A percentile compares a stretch with the other conserved stretches of the same genome.
These are phyloP conservation scores for Eptesicus fuscus DNA, from an alignment of 2,113 vertebrate genomes.

Conservation along the genomic window DNA sequence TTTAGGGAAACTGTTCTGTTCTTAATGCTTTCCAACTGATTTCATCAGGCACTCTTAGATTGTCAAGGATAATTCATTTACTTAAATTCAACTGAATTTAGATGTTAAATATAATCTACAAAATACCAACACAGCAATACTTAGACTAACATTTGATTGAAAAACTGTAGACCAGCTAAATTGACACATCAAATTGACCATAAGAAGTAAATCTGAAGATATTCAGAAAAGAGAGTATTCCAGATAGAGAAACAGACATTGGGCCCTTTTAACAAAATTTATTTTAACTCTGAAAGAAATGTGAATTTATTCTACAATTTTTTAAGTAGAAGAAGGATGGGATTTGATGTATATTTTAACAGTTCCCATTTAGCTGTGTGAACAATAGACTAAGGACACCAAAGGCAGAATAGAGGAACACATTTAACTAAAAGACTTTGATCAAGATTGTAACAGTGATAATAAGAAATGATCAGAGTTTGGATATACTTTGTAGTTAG, in stretches of 20 bases:
- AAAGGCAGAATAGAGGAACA: not conserved
- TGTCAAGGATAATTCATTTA: constrained; percentile 31
- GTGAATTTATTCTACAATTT: not conserved
- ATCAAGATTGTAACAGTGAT: not conserved
- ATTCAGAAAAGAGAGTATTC: not conserved
- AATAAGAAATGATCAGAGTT: not conserved
- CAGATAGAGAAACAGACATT: not conserved
- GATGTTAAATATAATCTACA: not conserved
- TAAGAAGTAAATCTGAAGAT: not conserved
- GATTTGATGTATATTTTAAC: not conserved
- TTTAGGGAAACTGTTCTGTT: not conserved
- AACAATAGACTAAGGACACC: not conserved
- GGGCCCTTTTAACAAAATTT: not conserved
- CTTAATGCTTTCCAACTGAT: not conserved
- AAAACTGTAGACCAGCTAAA: not conserved
- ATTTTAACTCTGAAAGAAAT: not conserved
- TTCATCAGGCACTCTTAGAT: constrained; percentile 6
- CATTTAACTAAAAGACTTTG: not conserved
- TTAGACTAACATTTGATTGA: constrained; percentile 16
- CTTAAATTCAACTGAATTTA: not conserved
- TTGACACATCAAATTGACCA: not conserved
- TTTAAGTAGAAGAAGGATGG: not conserved
- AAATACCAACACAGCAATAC: constrained; percentile 14
- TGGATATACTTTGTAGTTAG: not conserved
- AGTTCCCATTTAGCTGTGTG: not conserved